Conservation (phyloP, 2,888 invertebrate genomes). For the Sphaeridia pumilis region DNA sequence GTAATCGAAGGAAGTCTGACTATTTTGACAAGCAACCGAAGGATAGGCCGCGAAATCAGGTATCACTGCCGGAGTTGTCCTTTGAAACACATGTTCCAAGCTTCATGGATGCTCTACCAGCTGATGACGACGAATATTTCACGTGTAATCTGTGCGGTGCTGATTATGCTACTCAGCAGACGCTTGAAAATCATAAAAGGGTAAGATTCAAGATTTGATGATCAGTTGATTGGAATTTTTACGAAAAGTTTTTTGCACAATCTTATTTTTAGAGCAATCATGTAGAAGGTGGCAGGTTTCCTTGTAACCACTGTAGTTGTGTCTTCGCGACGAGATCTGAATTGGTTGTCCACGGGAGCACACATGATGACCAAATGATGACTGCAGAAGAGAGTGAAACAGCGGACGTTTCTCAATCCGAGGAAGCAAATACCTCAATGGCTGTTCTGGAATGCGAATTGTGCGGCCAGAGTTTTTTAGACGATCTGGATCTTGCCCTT, state of each 20-base stretch:
- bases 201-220: background rate
- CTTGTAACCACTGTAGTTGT: constrained; percentile 5
- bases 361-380: background rate
- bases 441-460: constrained; percentile 4
- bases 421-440: background rate
- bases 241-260: too few relatives aligned
- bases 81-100: too few relatives aligned
- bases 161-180: constrained; percentile 2
- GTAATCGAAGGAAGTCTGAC: too few relatives aligned
- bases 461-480: constrained; percentile 7
- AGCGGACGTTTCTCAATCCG: background rate
- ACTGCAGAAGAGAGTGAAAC: background rate
- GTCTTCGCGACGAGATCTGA: constrained; percentile 6
- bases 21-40: too few relatives aligned
- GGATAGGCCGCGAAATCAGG: too few relatives aligned
- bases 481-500: constrained; percentile 5
- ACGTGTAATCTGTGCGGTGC: constrained; percentile 8
- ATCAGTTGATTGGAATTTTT: background rate
- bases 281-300: constrained; percentile 3
- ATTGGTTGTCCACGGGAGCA: constrained; percentile 9
- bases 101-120: constrained; percentile 10
- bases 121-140: constrained; percentile 4
- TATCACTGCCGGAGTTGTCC: too few relatives aligned
- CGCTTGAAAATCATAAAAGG: constrained; percentile 8
- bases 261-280: constrained; percentile 10